Evolutionary conservation across 1,140 invertebrate species (phyloP), one percentile per base, ranked within the genome.

Genomic region (Luehdorfia chinensis): DNA sequence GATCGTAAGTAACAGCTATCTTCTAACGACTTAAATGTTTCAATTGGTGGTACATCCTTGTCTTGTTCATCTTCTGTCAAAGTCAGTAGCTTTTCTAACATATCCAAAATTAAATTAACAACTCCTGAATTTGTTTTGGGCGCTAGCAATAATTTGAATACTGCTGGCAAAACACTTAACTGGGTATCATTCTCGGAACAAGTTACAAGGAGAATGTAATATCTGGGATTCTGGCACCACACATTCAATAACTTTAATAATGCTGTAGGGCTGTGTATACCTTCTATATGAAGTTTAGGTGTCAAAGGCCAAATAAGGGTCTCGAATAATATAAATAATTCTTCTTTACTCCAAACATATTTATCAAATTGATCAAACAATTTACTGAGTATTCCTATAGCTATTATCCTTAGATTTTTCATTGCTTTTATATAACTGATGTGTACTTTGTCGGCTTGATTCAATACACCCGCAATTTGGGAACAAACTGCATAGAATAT

Each of bases 301-400:
- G 97, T 76, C 66, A 92, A 90, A 0, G 95, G 95, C 91, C 94
- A 97, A 9, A 98, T 89, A 33, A 93, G 91, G 0, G 93, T 90
- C 32, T 93, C 81, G 71, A 94, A 96, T 6, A 97, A 59, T 0
- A 93, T 91, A 64, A 94, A 90, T 1, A 97, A 83, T 76, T 97
- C 94, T 3, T 87, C 68, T 14, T 75, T 62, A 2, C 33, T 72
- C 93, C 94, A 98, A 7, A 85, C 64, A 71, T 95, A 95, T 55
- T 91, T 85, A 52, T 94, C 91, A 83, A 96, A 96, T 32, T 93
- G 91, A 8, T 90, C 86, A 75, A 97, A 97, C 68, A 97, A 94
- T 68, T 93, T 90, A 4, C 88, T 89, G 2, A 94, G 43, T 21
- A 90, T 88, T 55, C 87, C 87, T 2, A 94, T 76, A 7, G 89